Base-by-base conservation (phyloP, 2,888 invertebrate species). In the Chouioia cunea region DNA sequence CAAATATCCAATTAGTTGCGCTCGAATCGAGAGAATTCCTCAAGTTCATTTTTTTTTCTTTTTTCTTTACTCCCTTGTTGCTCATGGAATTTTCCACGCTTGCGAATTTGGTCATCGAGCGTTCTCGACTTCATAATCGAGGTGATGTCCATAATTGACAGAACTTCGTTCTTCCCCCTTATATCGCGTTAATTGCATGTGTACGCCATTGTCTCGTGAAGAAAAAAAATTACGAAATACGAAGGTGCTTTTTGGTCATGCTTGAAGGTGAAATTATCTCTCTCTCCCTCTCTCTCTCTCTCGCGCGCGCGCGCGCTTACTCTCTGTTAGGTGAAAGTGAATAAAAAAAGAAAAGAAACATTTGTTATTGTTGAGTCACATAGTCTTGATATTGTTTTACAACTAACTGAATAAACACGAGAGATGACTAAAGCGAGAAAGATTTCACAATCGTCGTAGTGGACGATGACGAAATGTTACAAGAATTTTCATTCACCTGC, bases 141-240 rank as follows among this genome's bases (percentile, higher is more conserved):
- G 52, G 36, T 20, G 52, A 20, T 43, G 43, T 36, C 57, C 65
- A 36, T 57, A 57, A 65, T 60, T 27, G 60, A 48, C 23, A n/a
- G 15, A 36, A 10, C 23, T 10, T 44, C 23, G 23, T 46, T 6
- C 46, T 23, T 10, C 23, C 53, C 54, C 46, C 20, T 53, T 27
- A 27, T 27, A 27, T n/a, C 20, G 53, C 23, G 56, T 47, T 65
- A 65, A 65, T 65, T 65, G 47, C n/a, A 10, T 23, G 23, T n/a
- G 43, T 22, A 18, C 14, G 44, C 53, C 47, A 65, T 65, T 65
- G 65, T 65, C 47, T 65, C 23, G 46, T 14, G 6, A 27, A 27
- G 27, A 27, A 27, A 27, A 36, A 57, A 65, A 48, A 57, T 60
- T 50, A 48, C 60, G 50, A 48, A 27, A 50, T 18, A 27, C 0